Evolutionary conservation across 1,140 invertebrate genomes (phyloP).

Genomic region (Tetramorium parvispinum): DNA sequence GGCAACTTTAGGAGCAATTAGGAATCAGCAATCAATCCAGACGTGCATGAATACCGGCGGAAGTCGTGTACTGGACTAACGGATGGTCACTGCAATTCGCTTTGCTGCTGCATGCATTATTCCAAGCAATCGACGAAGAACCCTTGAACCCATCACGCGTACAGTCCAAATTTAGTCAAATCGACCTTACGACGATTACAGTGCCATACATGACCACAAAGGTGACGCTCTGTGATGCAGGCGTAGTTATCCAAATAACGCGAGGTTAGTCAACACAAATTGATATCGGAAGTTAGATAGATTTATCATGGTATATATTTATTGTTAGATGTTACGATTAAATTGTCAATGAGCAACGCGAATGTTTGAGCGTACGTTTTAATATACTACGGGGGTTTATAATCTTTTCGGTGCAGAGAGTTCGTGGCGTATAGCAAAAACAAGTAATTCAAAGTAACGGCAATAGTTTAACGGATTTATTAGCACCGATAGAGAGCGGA

Average conservation of each 20-base stretch:
- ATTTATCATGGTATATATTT: slow-evolving; percentile 2
- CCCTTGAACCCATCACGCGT: background rate
- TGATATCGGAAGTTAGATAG: background rate
- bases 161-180: slow-evolving; percentile 45
- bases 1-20: slow-evolving; percentile 70
- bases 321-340: background rate
- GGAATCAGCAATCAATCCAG: slow-evolving; percentile 71
- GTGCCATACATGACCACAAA: background rate
- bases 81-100: slow-evolving; percentile 48
- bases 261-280: background rate
- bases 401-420: background rate
- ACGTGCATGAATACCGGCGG: slow-evolving; percentile 61
- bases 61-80: slow-evolving; percentile 26
- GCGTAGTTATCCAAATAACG: slow-evolving; percentile 1
- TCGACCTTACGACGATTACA: slow-evolving; percentile 39
- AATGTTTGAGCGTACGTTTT: background rate
- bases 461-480: slow-evolving; percentile 45
- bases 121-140: slow-evolving; percentile 47
- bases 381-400: background rate
- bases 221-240: background rate
- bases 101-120: slow-evolving; percentile 37
- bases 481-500: slow-evolving; percentile 27
- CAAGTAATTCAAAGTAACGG: slow-evolving; percentile 48
- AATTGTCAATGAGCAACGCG: background rate
- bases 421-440: background rate